phyloP scores from a whole-genome alignment of 2,888 invertebrate genomes.

The Cantharis flavilabris region DNA sequence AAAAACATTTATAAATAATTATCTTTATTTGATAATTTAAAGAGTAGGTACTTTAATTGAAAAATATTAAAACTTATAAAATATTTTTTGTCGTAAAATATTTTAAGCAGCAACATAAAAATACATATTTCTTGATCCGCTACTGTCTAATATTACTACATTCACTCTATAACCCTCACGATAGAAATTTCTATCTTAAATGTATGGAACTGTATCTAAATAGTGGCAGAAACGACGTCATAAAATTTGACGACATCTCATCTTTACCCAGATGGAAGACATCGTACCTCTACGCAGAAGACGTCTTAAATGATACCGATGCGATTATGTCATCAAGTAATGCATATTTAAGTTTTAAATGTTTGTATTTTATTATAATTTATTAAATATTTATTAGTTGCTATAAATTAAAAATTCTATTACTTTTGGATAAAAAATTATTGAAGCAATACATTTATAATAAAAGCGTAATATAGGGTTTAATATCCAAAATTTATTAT shows the following conservation, averaged over 20 bases:
- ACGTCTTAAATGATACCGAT: conserved; percentile 15
- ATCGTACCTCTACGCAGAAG: conserved; percentile 27
- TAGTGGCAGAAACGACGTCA: conserved; percentile 38
- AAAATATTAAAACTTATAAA: not conserved
- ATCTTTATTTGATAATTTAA: not conserved
- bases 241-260: conserved; percentile 40
- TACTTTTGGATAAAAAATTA: not conserved
- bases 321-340: conserved; percentile 9
- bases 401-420: not conserved
- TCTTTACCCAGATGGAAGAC: conserved; percentile 33
- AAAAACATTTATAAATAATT: not conserved
- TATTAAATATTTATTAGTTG: not conserved
- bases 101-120: not conserved
- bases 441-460: not conserved
- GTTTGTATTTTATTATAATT: not conserved
- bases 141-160: conserved; percentile 6
- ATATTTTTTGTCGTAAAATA: not conserved
- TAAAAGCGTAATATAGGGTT: not conserved
- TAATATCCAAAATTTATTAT: conserved; percentile 2
- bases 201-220: conserved; percentile 38
- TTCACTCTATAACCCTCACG: conserved; percentile 16
- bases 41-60: not conserved
- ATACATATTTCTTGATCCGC: not conserved
- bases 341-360: not conserved
- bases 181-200: conserved; percentile 18